These are phyloP conservation scores for Lordiphosa stackelbergi DNA, from an alignment of 1,140 invertebrate genomes.

Conservation along the genomic window DNA sequence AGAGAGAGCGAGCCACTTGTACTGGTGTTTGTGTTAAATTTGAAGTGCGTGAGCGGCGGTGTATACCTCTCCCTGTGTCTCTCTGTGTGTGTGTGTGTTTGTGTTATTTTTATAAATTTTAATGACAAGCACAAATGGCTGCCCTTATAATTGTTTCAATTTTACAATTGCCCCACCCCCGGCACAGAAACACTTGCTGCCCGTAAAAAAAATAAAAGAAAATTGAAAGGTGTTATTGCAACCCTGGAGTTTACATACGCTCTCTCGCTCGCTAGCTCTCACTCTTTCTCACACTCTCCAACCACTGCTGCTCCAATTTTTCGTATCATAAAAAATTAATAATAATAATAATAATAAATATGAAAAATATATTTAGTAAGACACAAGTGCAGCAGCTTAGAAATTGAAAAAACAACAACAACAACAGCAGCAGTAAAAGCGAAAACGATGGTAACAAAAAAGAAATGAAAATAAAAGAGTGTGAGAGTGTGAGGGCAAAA, in stretches of 20 bases:
- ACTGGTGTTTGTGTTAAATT: slow-evolving; percentile 15
- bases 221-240: slow-evolving; percentile 41
- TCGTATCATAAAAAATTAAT: slow-evolving; percentile 4
- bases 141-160: slow-evolving; percentile 11
- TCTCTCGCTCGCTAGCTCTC: slow-evolving; percentile 9
- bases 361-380: slow-evolving; percentile 6
- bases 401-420: slow-evolving; percentile 50
- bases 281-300: slow-evolving; percentile 15
- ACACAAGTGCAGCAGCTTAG: slow-evolving; percentile 2
- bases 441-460: slow-evolving; percentile 51
- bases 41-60: slow-evolving; percentile 17
- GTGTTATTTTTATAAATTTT: slow-evolving; percentile 35
- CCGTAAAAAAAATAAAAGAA: neutral
- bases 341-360: slow-evolving; percentile 2
- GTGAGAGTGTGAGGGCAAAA: slow-evolving; percentile 3
- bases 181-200: neutral
- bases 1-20: slow-evolving; percentile 13
- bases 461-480: slow-evolving; percentile 35
- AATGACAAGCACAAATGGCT: slow-evolving; percentile 40
- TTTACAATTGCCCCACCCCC: slow-evolving; percentile 15
- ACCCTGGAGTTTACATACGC: slow-evolving; percentile 25
- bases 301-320: slow-evolving; percentile 53
- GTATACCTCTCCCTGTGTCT: neutral
- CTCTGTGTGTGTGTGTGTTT: slow-evolving; percentile 6
- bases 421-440: slow-evolving; percentile 37